Base-by-base conservation (phyloP, 2,888 invertebrate species). In the Parasteatoda lunata region DNA sequence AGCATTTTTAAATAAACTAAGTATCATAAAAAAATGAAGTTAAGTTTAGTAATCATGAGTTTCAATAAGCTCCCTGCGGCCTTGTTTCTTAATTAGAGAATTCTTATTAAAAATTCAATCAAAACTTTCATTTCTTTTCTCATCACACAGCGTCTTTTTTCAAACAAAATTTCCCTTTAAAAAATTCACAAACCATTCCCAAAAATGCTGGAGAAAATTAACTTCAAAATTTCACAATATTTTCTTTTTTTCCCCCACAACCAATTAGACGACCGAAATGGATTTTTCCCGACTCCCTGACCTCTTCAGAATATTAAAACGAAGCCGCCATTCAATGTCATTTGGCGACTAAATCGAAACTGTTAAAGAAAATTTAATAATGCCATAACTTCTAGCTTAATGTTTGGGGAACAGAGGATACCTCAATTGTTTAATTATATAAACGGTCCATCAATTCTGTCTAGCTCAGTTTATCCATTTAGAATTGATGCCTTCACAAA, bases 301-400 rank as follows among this genome's bases (percentile, higher is more conserved):
- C 54, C 72, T 48, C 52, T 48, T 9, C 71, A 48, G 65, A 68
- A 76, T 82, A 82, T 82, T 82, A 82, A 82, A 82, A 68, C 59
- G 76, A 76, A 69, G n/a, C 15, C 69, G 76, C 69, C 75, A 68
- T 66, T 81, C 80, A 66, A 52, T 48, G 73, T 81, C 65, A 73
- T 45, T 13, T 49, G 80, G 68, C 65, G 15, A 70, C 82, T 76
- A 69, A 76, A 59, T 68, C 9, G 82, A 75, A 82, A 82, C 76
- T 69, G 76, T 76, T 70, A 70, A 76, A 48, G 69, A 73, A 82
- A 76, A 82, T 82, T 82, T 82, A 82, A 82, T 80, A 80, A 80
- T 72, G 80, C 59, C 78, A 80, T 80, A 80, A 80, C 80, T 80
- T 72, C n/a, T 72, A 65, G 51, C 65, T 69, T 52, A 72, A 80